These are phyloP conservation scores for Brachionus paranguensis DNA, from an alignment of 1,140 invertebrate genomes.

Conservation along the genomic window DNA sequence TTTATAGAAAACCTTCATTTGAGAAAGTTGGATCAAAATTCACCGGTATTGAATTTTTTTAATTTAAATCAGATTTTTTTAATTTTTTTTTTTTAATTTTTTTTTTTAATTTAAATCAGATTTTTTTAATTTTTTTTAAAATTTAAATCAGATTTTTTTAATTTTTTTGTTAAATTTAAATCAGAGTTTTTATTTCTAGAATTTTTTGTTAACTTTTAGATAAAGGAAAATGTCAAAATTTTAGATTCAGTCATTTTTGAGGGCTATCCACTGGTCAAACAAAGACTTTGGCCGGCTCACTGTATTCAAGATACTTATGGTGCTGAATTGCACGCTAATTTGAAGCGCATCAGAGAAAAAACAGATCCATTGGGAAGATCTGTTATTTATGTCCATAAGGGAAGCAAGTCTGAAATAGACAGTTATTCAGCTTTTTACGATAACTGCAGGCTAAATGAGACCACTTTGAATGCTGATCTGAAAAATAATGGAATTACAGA, in stretches of 20 bases:
- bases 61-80: not conserved
- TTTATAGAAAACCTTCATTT: slow-evolving; percentile 82
- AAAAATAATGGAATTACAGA: slow-evolving; percentile 74
- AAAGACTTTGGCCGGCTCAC: slow-evolving; percentile 77
- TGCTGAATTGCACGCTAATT: slow-evolving; percentile 79
- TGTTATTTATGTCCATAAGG: slow-evolving; percentile 80
- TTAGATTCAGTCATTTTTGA: slow-evolving; percentile 77
- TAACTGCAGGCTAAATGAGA: slow-evolving; percentile 81
- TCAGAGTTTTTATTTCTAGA: not conserved
- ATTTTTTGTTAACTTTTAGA: not conserved
- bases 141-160: no score
- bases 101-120: no score
- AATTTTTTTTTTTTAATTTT: not conserved
- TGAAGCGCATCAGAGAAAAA: slow-evolving; percentile 51
- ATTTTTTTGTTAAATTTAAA: not conserved
- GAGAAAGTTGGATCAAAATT: slow-evolving; percentile 62
- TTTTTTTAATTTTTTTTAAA: no score
- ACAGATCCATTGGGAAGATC: slow-evolving; percentile 44
- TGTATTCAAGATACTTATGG: slow-evolving; percentile 92
- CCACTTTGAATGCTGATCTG: slow-evolving; percentile 73
- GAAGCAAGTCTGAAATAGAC: slow-evolving; percentile 86
- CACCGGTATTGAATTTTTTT: slow-evolving; percentile 57
- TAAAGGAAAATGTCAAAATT: not conserved
- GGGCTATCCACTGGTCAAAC: slow-evolving; percentile 44
- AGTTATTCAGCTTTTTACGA: slow-evolving; percentile 98